Percentiles rank a stretch among this genome's conserved stretches.
phyloP scores from a whole-genome alignment of 2,888 invertebrate species.

The Synergus laeviventris region DNA sequence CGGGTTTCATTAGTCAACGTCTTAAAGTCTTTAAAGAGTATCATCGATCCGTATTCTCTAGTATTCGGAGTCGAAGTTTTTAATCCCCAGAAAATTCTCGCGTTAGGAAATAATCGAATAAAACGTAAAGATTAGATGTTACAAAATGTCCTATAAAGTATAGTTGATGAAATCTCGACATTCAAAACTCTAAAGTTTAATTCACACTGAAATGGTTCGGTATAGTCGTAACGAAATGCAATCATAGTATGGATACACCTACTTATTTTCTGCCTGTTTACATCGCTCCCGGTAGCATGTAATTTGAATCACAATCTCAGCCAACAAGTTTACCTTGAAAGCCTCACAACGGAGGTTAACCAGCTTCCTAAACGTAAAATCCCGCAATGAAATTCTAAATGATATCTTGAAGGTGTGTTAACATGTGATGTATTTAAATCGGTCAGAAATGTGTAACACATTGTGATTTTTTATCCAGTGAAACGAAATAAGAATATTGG shows the following conservation, averaged over 20 bases:
- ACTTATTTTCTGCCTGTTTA: slow-evolving; percentile 54
- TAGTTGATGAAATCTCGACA: not conserved
- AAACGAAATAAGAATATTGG: not conserved
- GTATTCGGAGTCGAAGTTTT: not conserved
- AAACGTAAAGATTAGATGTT: not conserved
- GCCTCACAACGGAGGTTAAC: slow-evolving; percentile 41
- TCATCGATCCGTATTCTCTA: slow-evolving; percentile 27
- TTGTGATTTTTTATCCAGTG: not conserved
- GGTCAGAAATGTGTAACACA: not conserved
- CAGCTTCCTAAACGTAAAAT: slow-evolving; percentile 3
- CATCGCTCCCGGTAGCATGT: slow-evolving; percentile 46
- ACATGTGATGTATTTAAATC: not conserved
- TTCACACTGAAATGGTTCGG: not conserved
- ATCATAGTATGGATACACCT: slow-evolving; percentile 23
- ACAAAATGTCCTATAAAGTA: no score
- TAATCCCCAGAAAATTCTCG: not conserved
- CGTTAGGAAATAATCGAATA: not conserved
- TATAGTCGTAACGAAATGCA: not conserved
- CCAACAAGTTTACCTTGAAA: slow-evolving; percentile 60
- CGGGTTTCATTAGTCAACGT: slow-evolving; percentile 32
- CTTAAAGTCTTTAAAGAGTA: slow-evolving; percentile 16
- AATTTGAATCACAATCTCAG: slow-evolving; percentile 61
- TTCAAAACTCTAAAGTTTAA: not conserved
- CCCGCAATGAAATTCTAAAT: not conserved
- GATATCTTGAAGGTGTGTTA: not conserved